Percentiles rank a stretch among this genome's conserved stretches.
phyloP scores from a whole-genome alignment of 1,140 invertebrate species.

The Hyposmocoma kahamanoa region DNA sequence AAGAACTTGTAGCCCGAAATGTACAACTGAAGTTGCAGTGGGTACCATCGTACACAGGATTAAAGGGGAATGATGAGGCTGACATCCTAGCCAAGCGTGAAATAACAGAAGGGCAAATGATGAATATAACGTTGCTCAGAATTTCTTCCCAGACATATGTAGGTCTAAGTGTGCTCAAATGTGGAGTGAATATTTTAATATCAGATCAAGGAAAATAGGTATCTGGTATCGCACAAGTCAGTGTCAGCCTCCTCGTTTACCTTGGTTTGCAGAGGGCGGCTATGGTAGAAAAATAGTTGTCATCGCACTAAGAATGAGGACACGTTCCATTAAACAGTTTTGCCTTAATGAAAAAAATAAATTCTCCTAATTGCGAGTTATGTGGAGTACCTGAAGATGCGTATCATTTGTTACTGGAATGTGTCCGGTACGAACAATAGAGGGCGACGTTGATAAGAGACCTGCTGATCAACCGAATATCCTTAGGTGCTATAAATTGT shows the following conservation, averaged over 20 bases:
- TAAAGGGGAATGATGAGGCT: slow-evolving; percentile 1
- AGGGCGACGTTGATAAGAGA: too few relatives aligned
- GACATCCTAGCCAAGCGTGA: slow-evolving; percentile 3
- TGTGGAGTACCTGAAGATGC: background rate
- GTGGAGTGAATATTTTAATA: too few relatives aligned
- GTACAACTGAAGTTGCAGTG: background rate
- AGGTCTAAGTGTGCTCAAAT: background rate
- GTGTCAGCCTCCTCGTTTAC: too few relatives aligned
- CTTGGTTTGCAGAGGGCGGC: too few relatives aligned
- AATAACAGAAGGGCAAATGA: background rate
- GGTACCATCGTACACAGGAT: slow-evolving; percentile 3
- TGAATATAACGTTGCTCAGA: background rate
- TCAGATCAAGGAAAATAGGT: too few relatives aligned
- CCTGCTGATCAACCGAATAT: too few relatives aligned
- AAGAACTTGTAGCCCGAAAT: background rate
- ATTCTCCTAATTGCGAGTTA: background rate
- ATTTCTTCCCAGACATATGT: background rate
- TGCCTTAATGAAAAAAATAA: background rate
- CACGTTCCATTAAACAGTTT: slow-evolving; percentile 4
- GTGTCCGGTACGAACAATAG: slow-evolving; percentile 5
- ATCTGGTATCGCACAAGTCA: too few relatives aligned
- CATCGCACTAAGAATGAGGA: too few relatives aligned
- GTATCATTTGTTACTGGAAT: slow-evolving; percentile 1
- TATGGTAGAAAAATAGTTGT: too few relatives aligned
- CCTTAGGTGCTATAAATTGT: too few relatives aligned